phyloP scores from a whole-genome alignment of 2,888 invertebrate genomes.

The Carterocephalus palaemon region DNA sequence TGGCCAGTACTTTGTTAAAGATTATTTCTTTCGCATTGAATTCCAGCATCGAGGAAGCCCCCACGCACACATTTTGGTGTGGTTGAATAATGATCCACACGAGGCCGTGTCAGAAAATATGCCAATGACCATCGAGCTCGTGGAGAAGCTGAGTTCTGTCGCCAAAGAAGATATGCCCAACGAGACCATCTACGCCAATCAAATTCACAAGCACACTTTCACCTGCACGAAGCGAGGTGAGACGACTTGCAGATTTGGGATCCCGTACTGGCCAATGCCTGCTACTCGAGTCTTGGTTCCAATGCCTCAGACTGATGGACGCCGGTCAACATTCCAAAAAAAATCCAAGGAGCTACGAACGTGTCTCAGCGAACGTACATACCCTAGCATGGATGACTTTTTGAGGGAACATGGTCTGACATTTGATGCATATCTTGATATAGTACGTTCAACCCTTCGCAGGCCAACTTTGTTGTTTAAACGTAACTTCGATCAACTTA shows the following conservation, averaged over 20 bases:
- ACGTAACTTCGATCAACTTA: slow-evolving; percentile 43
- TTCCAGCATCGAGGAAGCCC: slow-evolving; percentile 54
- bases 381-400: slow-evolving; percentile 42
- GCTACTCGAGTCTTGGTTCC: slow-evolving; percentile 41
- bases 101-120: slow-evolving; percentile 42
- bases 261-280: slow-evolving; percentile 44
- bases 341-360: slow-evolving; percentile 39
- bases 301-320: slow-evolving; percentile 40
- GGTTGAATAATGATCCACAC: slow-evolving; percentile 47
- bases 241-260: slow-evolving; percentile 40
- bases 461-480: slow-evolving; percentile 40
- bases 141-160: slow-evolving; percentile 43
- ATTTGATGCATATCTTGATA: slow-evolving; percentile 37
- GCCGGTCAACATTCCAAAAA: slow-evolving; percentile 36
- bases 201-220: slow-evolving; percentile 42
- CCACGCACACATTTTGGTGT: slow-evolving; percentile 51
- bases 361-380: slow-evolving; percentile 36
- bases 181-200: slow-evolving; percentile 38
- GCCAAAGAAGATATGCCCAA: slow-evolving; percentile 37
- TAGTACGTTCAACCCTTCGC: slow-evolving; percentile 40
- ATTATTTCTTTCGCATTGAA: slow-evolving; percentile 48
- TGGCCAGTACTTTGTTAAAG: slow-evolving; percentile 37
- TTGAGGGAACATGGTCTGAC: slow-evolving; percentile 39
- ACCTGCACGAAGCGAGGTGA: slow-evolving; percentile 42
- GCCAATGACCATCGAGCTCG: slow-evolving; percentile 41